Evolutionary conservation across 2,797 vertebrate genomes (phyloP).

Genomic region (Tragopan temminckii): DNA sequence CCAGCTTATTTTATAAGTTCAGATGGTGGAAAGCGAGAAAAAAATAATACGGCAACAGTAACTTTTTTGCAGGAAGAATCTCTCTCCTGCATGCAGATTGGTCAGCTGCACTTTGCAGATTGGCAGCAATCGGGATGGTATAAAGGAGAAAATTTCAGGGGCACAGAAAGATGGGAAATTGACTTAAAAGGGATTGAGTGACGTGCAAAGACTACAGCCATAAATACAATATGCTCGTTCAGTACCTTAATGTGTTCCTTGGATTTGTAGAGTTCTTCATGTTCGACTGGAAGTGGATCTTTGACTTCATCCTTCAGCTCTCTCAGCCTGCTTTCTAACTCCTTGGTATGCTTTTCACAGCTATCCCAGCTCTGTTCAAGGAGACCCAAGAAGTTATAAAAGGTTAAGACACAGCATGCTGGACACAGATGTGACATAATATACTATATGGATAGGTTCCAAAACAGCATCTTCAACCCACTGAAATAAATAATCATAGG

Average conservation of each 20-base stretch:
- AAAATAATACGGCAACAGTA: neutral
- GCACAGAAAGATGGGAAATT: neutral
- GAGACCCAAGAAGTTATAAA: neutral
- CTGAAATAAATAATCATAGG: neutral
- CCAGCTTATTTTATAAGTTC: neutral
- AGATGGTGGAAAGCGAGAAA: neutral
- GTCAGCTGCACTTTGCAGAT: neutral
- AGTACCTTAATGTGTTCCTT: constrained; percentile 85
- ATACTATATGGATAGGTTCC: neutral
- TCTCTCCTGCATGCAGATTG: neutral
- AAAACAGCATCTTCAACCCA: neutral
- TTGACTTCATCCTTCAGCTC: constrained; percentile 83
- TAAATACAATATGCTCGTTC: neutral
- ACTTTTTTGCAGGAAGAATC: neutral
- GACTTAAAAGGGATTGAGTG: neutral
- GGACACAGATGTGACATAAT: neutral
- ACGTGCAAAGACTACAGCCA: neutral
- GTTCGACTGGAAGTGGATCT: constrained; percentile 83
- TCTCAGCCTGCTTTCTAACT: constrained; percentile 78
- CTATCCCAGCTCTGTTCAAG: constrained; percentile 87
- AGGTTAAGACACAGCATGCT: neutral
- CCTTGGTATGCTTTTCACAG: constrained; percentile 83
- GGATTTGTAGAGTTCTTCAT: constrained; percentile 81
- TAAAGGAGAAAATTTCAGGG: neutral
- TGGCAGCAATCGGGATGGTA: neutral